Percentiles rank a stretch among this genome's conserved stretches.
phyloP scores from a whole-genome alignment of 1,140 invertebrate genomes.

The Stratiolaelaps scimitus region DNA sequence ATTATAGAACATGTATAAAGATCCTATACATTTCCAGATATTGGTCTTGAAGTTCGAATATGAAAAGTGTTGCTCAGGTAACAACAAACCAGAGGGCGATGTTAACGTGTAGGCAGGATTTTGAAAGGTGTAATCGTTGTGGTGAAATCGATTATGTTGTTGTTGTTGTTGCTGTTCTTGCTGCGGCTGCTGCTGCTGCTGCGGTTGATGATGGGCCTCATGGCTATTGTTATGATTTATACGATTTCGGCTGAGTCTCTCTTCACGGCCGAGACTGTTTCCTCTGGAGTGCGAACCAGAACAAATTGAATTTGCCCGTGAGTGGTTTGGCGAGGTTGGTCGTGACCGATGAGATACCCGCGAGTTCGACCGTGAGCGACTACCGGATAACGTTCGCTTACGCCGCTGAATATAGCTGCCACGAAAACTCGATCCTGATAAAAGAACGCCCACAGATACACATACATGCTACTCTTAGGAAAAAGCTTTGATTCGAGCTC shows the following conservation, averaged over 20 bases:
- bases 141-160: no score
- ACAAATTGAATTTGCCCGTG: conserved; percentile 14
- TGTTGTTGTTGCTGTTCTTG: no score
- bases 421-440: conserved; percentile 34
- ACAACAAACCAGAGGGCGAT: neutral
- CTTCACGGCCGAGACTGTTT: neutral
- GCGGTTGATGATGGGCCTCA: no score
- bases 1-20: no score
- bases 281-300: neutral
- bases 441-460: neutral
- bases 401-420: conserved; percentile 30
- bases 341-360: conserved; percentile 28
- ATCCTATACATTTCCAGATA: no score
- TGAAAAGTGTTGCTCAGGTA: no score
- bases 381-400: conserved; percentile 20
- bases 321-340: conserved; percentile 22
- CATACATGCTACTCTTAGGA: no score
- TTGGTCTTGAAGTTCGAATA: no score
- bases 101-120: neutral
- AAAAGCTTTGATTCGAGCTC: no score
- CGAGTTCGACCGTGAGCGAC: conserved; percentile 31
- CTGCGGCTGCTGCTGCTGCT: no score
- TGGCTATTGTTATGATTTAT: neutral
- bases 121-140: neutral
- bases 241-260: neutral